These are phyloP conservation scores for Erynnis tages DNA, from an alignment of 2,888 invertebrate species.

Conservation along the genomic window DNA sequence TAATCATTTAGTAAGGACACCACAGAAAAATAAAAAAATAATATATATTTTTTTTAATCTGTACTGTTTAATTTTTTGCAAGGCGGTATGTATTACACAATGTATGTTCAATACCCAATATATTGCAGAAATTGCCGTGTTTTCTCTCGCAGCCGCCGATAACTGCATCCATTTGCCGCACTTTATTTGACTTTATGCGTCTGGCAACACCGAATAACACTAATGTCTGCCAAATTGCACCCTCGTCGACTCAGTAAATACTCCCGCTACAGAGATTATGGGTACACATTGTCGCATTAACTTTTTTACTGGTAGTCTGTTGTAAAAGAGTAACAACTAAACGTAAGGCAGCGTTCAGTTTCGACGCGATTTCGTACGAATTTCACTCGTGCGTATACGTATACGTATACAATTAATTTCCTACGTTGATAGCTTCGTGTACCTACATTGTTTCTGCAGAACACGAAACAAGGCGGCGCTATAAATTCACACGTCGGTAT, in stretches of 20 bases:
- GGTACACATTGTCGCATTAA: slow-evolving; percentile 5
- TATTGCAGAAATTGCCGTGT: background rate
- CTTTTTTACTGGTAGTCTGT: background rate
- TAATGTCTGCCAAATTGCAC: slow-evolving; percentile 42
- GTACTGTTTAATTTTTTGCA: too few relatives aligned
- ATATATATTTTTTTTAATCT: too few relatives aligned
- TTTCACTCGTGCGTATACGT: too few relatives aligned
- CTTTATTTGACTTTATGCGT: slow-evolving; percentile 46
- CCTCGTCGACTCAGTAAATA: slow-evolving; percentile 34
- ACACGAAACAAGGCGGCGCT: slow-evolving; percentile 9
- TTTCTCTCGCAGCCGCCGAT: background rate
- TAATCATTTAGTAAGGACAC: too few relatives aligned
- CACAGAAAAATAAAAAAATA: too few relatives aligned
- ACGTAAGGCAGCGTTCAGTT: too few relatives aligned
- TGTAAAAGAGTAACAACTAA: too few relatives aligned
- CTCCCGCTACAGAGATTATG: slow-evolving; percentile 32
- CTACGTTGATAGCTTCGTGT: too few relatives aligned
- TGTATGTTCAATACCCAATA: background rate
- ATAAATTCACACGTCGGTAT: slow-evolving; percentile 56
- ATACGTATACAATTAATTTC: too few relatives aligned
- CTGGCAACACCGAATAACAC: slow-evolving; percentile 48
- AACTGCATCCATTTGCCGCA: slow-evolving; percentile 13
- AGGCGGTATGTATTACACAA: too few relatives aligned
- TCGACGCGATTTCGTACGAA: too few relatives aligned
- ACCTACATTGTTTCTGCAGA: slow-evolving; percentile 13